phyloP scores from a whole-genome alignment of 2,797 vertebrate species.

The Ptychadena robeensis region DNA sequence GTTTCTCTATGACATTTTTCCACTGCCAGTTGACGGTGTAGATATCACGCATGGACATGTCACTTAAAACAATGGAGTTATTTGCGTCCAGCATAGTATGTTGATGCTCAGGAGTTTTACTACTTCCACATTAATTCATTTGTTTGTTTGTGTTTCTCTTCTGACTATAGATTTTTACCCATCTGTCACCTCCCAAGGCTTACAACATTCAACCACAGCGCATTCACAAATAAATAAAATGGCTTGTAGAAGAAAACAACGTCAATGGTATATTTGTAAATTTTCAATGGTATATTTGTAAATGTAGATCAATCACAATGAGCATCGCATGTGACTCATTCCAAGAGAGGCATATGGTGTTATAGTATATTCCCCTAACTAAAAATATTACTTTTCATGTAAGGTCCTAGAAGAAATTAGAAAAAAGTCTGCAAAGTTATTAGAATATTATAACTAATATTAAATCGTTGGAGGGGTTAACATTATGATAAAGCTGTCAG shows the following conservation, averaged over 20 bases:
- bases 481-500: neutral
- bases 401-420: neutral
- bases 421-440: neutral
- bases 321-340: neutral
- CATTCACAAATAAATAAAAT: neutral
- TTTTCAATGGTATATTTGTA: neutral
- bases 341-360: neutral
- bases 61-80: neutral
- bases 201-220: neutral
- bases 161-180: neutral
- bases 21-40: neutral
- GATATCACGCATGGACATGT: conserved; percentile 11
- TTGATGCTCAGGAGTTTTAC: neutral
- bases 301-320: neutral
- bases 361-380: neutral
- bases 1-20: neutral
- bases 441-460: neutral
- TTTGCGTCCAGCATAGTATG: neutral
- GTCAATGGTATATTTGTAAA: neutral
- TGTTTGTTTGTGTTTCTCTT: neutral
- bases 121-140: neutral
- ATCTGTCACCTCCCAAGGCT: neutral
- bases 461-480: neutral
- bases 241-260: neutral
- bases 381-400: neutral